Conservation (phyloP, 2,888 invertebrate genomes). For the Nomada hirtipes region DNA sequence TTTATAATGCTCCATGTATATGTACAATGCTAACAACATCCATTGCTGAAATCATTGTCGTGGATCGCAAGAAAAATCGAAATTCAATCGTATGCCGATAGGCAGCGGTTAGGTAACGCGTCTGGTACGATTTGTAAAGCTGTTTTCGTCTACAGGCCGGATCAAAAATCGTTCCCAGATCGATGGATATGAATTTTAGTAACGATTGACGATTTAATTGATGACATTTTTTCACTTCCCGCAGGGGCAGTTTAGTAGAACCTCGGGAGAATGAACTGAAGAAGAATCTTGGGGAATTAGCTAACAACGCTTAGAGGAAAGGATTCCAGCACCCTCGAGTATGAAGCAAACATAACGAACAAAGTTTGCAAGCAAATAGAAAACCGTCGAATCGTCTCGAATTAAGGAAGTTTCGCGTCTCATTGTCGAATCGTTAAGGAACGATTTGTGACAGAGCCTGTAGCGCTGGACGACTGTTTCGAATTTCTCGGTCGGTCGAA, state of each 20-base stretch:
- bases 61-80: conserved; percentile 51
- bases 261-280: too few species aligned
- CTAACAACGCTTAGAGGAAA: too few species aligned
- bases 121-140: conserved; percentile 48
- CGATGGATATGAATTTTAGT: background rate
- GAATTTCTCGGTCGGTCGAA: conserved; percentile 66
- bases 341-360: too few species aligned
- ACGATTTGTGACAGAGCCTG: conserved; percentile 23
- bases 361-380: too few species aligned
- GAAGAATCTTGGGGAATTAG: background rate
- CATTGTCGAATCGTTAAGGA: background rate
- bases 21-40: conserved; percentile 7
- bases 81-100: conserved; percentile 65
- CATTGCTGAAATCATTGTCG: conserved; percentile 17
- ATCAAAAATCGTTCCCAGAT: conserved; percentile 8
- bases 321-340: too few species aligned
- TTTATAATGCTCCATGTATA: background rate
- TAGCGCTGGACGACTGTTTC: conserved; percentile 54
- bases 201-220: background rate
- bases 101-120: conserved; percentile 51
- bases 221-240: background rate
- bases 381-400: too few species aligned
- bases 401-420: too few species aligned
- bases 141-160: conserved; percentile 11
- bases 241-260: too few species aligned